Percentiles rank a stretch among this genome's conserved stretches.
Evolutionary conservation across 2,888 invertebrate species (phyloP).

Genomic region (Stenodema calcarata): DNA sequence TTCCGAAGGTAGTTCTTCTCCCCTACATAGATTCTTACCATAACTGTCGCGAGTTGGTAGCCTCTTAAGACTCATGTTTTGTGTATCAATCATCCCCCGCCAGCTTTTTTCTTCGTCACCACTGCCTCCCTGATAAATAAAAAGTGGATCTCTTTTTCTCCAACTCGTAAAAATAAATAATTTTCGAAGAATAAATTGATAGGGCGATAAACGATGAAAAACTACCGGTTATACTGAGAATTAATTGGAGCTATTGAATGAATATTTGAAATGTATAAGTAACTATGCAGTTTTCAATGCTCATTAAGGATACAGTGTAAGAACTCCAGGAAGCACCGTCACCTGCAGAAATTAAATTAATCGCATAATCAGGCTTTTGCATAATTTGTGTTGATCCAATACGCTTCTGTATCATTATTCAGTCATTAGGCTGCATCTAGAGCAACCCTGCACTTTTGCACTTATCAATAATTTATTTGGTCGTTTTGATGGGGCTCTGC

Average conservation of each 20-base stretch:
- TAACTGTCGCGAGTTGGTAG: neutral
- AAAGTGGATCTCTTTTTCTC: neutral
- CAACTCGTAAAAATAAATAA: neutral
- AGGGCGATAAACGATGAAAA: neutral
- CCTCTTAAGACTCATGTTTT: neutral
- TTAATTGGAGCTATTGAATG: neutral
- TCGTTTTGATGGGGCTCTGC: neutral
- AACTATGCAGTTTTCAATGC: neutral
- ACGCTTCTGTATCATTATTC: neutral
- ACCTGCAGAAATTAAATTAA: neutral
- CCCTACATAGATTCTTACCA: neutral
- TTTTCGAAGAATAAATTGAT: neutral
- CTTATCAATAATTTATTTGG: neutral
- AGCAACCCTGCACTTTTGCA: neutral
- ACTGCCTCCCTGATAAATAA: neutral
- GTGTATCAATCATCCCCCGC: neutral
- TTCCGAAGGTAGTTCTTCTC: neutral
- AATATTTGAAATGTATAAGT: neutral
- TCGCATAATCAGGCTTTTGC: neutral
- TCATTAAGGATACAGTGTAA: neutral
- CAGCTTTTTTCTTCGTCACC: neutral
- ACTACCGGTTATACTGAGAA: neutral
- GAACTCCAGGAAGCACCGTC: neutral
- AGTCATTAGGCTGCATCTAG: neutral
- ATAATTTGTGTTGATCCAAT: neutral